Evolutionary conservation across 2,888 invertebrate species (phyloP), one percentile per base, ranked within the genome.

Genomic region (Acrobasis repandana): DNA sequence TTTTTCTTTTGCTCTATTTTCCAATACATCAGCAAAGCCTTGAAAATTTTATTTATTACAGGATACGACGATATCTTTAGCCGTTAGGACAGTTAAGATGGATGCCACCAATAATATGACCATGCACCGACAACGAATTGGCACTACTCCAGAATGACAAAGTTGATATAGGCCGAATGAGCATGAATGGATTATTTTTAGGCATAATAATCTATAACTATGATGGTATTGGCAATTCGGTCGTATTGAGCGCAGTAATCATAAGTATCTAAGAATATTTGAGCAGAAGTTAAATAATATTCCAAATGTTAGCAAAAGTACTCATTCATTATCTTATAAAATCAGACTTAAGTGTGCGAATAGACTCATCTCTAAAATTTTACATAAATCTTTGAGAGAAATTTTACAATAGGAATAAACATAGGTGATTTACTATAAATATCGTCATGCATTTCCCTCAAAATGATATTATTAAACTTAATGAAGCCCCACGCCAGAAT

Each of bases 61-160:
- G 52, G 52, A 52, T 52, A 16, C 9, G n/a, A 36, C 16, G 36
- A 16, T n/a, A 9, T 36, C 16, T n/a, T 58, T 50, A 58, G 48
- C 54, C 50, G 43, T 47, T 43, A 36, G 54, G 52, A 51, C 36
- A 50, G 52, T 34, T 59, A 63, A 63, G 65, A 69, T 63, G 58
- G 16, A 52, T 52, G 64, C 51, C 54, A 14, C 49, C 60, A 65
- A 65, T 66, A 65, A 67, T 63, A 56, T 63, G 66, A 62, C 60
- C 57, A 57, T 61, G 62, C 56, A 58, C 49, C 58, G 57, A 61
- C 61, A 61, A n/a, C 48, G 48, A 43, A 38, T 58, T 65, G 67
- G 65, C 63, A 34, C 14, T 1, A 1, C 15, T 61, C 68, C 68
- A 66, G 43, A 56, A 60, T 52, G 34, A 36, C 48, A 56, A 52